Evolutionary conservation across 2,797 vertebrate genomes (phyloP).

Genomic region (Etheostoma nigrum): DNA sequence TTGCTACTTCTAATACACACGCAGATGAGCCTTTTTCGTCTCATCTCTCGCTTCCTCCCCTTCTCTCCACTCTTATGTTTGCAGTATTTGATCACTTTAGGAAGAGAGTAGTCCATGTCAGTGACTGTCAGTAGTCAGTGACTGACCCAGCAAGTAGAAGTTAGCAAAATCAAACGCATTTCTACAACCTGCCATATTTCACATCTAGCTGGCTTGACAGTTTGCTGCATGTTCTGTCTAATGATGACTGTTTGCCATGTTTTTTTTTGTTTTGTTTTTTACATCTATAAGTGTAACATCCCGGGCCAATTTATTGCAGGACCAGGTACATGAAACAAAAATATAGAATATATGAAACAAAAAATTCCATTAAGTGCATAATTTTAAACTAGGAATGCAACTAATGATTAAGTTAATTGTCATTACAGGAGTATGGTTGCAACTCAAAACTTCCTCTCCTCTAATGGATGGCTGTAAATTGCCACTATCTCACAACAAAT

Average conservation of each 20-base stretch:
- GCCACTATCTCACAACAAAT: conserved; percentile 4
- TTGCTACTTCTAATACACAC: conserved; percentile 80
- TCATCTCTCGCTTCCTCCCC: conserved; percentile 63
- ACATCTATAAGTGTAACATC: conserved; percentile 45
- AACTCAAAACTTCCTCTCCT: neutral
- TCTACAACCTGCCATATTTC: conserved; percentile 53
- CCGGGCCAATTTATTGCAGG: conserved; percentile 2
- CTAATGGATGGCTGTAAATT: conserved; percentile 17
- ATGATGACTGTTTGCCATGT: conserved; percentile 32
- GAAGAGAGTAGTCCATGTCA: too few species aligned
- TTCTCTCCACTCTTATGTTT: conserved; percentile 68
- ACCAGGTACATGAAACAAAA: neutral
- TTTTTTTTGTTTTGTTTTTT: conserved; percentile 36
- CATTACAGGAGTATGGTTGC: neutral
- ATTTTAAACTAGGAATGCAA: neutral
- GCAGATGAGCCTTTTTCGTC: conserved; percentile 77
- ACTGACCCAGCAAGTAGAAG: conserved; percentile 77
- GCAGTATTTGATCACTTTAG: conserved; percentile 81
- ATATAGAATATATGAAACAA: neutral
- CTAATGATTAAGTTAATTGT: too few species aligned
- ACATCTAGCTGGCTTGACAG: conserved; percentile 48
- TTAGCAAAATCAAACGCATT: conserved; percentile 68
- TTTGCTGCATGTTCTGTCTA: conserved; percentile 45
- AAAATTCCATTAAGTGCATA: neutral
- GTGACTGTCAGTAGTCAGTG: conserved; percentile 37